phyloP scores from a whole-genome alignment of 1,140 invertebrate genomes.

The Aphis gossypii region DNA sequence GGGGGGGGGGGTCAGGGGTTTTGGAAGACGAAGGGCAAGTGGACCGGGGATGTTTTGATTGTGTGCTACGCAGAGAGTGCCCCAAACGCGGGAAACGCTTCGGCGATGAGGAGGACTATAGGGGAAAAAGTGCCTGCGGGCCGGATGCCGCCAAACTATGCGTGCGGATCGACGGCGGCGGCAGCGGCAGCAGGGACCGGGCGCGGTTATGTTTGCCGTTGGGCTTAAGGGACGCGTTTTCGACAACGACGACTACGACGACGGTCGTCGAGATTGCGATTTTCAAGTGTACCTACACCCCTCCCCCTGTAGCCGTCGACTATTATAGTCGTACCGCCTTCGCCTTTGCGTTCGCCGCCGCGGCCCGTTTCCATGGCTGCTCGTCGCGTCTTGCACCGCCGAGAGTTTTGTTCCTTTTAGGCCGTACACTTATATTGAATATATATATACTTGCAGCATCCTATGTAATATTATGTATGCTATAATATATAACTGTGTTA shows the following conservation, averaged over 20 bases:
- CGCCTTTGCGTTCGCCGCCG: conserved; percentile 12
- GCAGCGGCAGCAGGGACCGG: background rate
- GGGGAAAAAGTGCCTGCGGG: conserved; percentile 53
- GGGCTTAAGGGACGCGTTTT: conserved; percentile 57
- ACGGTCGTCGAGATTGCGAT: conserved; percentile 55
- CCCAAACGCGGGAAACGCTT: background rate
- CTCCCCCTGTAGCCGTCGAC: background rate
- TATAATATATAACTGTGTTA: background rate
- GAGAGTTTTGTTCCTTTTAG: background rate
- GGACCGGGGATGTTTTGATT: conserved; percentile 51
- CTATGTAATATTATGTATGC: background rate
- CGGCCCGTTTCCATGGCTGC: conserved; percentile 51
- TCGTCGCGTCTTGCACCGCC: background rate
- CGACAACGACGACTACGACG: conserved; percentile 43
- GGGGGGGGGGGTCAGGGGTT: background rate
- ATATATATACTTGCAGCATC: background rate
- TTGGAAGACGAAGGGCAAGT: background rate
- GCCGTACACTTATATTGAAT: background rate
- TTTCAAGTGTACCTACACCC: conserved; percentile 46
- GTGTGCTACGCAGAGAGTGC: conserved; percentile 27
- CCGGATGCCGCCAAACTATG: conserved; percentile 48
- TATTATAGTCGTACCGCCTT: conserved; percentile 23
- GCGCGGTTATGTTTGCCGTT: conserved; percentile 54
- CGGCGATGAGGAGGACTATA: background rate
- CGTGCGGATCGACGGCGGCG: background rate